Evolutionary conservation across 2,888 invertebrate genomes (phyloP).

Genomic region (Myopa tessellatipennis): DNA sequence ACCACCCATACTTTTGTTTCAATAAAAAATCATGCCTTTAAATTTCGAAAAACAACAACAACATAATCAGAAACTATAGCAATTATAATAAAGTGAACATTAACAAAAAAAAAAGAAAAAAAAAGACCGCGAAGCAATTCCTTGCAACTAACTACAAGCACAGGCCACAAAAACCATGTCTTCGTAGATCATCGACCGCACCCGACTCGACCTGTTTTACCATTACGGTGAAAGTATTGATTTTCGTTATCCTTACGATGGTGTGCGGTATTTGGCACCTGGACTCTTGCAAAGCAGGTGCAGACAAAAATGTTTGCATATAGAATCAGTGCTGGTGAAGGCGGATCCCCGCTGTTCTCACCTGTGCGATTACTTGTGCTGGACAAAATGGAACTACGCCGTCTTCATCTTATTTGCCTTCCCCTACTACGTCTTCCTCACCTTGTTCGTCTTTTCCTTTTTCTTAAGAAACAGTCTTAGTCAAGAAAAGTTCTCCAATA

Average conservation of each 20-base stretch:
- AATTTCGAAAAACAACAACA: conserved; percentile 24
- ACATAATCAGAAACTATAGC: not conserved
- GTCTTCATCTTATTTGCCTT: no score
- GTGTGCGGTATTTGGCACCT: not conserved
- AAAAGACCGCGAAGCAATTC: not conserved
- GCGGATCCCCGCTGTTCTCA: conserved; percentile 10
- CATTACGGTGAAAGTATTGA: conserved; percentile 27
- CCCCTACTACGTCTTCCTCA: no score
- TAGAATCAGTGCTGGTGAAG: not conserved
- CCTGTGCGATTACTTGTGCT: not conserved
- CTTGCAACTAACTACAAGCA: not conserved
- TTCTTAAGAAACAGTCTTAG: not conserved
- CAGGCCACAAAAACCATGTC: conserved; percentile 10
- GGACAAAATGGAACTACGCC: conserved; percentile 1
- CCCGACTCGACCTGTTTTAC: not conserved
- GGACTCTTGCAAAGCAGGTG: not conserved
- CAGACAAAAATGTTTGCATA: conserved; percentile 22
- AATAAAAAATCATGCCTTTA: conserved; percentile 4
- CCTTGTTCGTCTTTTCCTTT: no score
- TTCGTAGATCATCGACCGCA: conserved; percentile 29
- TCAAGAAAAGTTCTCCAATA: not conserved
- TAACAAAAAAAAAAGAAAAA: not conserved
- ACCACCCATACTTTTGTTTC: conserved; percentile 25
- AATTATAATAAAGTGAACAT: not conserved
- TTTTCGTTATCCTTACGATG: conserved; percentile 15